Base-by-base conservation (phyloP, 2,888 invertebrate genomes). In the Oxystoma pomonae region DNA sequence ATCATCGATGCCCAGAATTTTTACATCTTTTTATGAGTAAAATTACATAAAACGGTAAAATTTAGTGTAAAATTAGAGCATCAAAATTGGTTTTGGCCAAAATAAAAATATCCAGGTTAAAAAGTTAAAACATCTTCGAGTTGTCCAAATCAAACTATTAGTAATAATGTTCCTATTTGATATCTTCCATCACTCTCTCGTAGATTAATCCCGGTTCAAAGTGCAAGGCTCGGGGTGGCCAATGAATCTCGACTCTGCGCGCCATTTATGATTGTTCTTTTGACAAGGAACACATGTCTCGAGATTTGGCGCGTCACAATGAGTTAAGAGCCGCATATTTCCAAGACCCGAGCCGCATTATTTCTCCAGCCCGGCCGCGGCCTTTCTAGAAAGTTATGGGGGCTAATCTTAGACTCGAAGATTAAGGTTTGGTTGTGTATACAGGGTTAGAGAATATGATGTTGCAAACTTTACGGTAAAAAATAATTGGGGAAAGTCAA, bases 311-410 rank as follows among this genome's bases (percentile, higher is more conserved):
- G 72, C 78, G 80, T 80, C 80, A 77, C 73, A 71, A 75, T 78
- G 80, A 79, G 79, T 66, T 66, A 80, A 75, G 78, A 79, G 78
- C 78, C 78, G 78, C 78, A 78, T 79, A 78, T 80, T 78, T 79
- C 78, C 73, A 71, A 71, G 73, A 75, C 76, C 76, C 77, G 12
- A 77, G 77, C 73, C 71, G 67, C 73, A 73, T 72, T 73, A 73
- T 73, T 73, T 71, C 65, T 35, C 35, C 12, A 7, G 35, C 5
- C 35, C 35, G 35, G 35, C 35, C 35, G 35, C 35, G 3, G 12
- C 5, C 35, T 35, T 7, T 3, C 35, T 35, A 12, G 35, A 35
- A 35, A 35, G 35, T 35, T 35, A 35, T 35, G 35, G 12, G 35
- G 35, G 35, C 35, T 35, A 35, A 35, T 35, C 35, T 35, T 35